Conservation (phyloP, 2,888 invertebrate genomes). For the Sphinx pinastri region DNA sequence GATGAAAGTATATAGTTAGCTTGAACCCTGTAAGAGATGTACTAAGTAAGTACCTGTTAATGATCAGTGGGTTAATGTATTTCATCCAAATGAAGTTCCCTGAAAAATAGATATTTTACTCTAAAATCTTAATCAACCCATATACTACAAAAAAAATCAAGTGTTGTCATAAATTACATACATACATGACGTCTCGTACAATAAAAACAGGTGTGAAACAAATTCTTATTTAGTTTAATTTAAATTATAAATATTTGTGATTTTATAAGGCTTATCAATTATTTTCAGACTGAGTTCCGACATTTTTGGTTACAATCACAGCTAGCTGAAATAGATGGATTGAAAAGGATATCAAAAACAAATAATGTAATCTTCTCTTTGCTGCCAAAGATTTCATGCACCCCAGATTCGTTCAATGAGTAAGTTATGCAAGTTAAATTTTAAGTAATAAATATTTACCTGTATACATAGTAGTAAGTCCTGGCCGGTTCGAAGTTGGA, state of each 20-base stretch:
- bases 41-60: too few relatives aligned
- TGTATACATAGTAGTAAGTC: too few relatives aligned
- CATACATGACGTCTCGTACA: neutral
- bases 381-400: slow-evolving; percentile 78
- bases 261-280: neutral
- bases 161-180: neutral
- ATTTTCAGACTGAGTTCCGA: slow-evolving; percentile 89
- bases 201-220: neutral
- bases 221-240: too few relatives aligned
- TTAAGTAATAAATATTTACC: too few relatives aligned
- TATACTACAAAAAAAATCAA: too few relatives aligned
- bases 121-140: too few relatives aligned
- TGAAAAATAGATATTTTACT: neutral
- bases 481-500: too few relatives aligned
- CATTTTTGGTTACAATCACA: slow-evolving; percentile 92
- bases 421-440: slow-evolving; percentile 41
- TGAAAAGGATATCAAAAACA: slow-evolving; percentile 56
- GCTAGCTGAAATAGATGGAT: slow-evolving; percentile 85
- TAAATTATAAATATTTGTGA: neutral
- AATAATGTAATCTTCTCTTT: slow-evolving; percentile 77
- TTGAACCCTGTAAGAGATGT: too few relatives aligned
- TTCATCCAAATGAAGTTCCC: too few relatives aligned
- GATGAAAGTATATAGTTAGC: neutral
- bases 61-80: too few relatives aligned
- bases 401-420: slow-evolving; percentile 68